Evolutionary conservation across 2,888 invertebrate genomes (phyloP), one percentile per base, ranked within the genome.

Genomic region (Latrodectus hesperus): DNA sequence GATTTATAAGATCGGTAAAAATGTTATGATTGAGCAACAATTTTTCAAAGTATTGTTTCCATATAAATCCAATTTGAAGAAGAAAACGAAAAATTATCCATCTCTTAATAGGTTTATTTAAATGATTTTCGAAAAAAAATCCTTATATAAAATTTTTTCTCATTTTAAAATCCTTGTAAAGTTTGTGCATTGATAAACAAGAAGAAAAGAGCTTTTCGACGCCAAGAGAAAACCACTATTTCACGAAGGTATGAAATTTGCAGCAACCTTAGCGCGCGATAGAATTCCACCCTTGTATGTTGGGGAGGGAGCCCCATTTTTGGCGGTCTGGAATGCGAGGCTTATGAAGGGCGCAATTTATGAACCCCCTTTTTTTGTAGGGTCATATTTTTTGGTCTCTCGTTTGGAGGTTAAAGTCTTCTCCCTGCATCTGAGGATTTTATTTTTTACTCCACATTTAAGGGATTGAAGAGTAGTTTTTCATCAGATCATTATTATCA

Each of bases 331-430:
- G 86, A 87, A 87, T 87, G 81, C 77, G 81, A 60, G 77, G 86
- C 86, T 87, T 87, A 87, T 87, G 86, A 87, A 87, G 86, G 77
- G 81, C 81, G 81, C 81, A 87, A 87, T 87, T 87, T 87, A 87
- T 87, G 86, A 77, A 81, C 86, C 86, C 86, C 85, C 70, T 78
- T 72, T 71, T 38, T 65, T 71, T 55, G 52, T 65, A 53, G 86
- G 86, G 81, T 87, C 86, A 87, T 87, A 87, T 87, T 87, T 87
- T 77, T 80, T 85, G 75, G 78, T 64, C 86, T 76, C 86, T 87
- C 86, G 86, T 87, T 87, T 81, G 77, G 73, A 80, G 80, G 86
- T 80, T 87, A 81, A 81, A 81, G 80, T 65, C 55, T 76, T 55
- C 67, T 78, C 51, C 70, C 64, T n/a, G 51, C 52, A 38, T 52